phyloP scores from a whole-genome alignment of 2,888 invertebrate genomes.

The Stenotaenia linearis region DNA sequence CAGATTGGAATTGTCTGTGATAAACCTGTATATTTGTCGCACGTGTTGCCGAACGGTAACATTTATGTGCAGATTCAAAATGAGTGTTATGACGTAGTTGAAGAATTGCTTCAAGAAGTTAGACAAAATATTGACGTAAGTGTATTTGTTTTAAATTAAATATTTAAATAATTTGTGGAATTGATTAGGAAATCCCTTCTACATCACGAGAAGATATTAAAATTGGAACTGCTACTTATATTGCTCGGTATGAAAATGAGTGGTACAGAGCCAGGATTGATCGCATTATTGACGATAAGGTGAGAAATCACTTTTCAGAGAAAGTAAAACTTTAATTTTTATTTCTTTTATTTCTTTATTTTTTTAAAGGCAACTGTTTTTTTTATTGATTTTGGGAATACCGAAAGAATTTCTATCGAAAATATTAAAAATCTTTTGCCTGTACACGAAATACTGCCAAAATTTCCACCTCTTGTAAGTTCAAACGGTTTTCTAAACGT shows the following conservation, averaged over 20 bases:
- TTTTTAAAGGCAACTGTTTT: neutral
- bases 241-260: neutral
- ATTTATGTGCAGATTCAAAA: neutral
- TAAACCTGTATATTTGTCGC: neutral
- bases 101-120: neutral
- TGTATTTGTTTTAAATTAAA: neutral
- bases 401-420: neutral
- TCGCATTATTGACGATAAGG: neutral
- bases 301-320: too few species aligned
- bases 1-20: neutral
- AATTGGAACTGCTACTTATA: neutral
- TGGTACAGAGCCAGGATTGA: neutral
- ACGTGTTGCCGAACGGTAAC: neutral
- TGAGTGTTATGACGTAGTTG: neutral
- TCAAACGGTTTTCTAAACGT: neutral
- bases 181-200: neutral
- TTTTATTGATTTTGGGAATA: slow-evolving; percentile 20
- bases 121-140: slow-evolving; percentile 32
- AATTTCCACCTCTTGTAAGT: neutral
- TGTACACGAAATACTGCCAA: neutral
- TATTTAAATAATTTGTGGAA: neutral
- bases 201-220: neutral
- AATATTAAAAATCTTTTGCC: neutral
- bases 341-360: neutral
- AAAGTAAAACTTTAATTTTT: neutral